phyloP scores from a whole-genome alignment of 1,140 invertebrate species.

The Batillaria attramentaria region DNA sequence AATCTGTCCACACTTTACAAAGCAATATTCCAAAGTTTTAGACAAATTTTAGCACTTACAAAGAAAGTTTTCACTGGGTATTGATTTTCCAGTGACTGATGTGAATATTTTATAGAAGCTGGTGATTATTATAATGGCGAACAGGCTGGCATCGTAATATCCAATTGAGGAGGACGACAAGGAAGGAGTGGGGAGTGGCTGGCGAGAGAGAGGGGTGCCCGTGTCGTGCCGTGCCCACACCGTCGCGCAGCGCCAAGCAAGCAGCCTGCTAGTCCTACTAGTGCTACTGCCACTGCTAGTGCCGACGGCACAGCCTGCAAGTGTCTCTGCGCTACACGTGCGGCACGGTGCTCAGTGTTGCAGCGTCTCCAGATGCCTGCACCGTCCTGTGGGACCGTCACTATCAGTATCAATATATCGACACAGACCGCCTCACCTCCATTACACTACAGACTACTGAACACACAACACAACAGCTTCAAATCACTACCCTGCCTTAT shows the following conservation, averaged over 20 bases:
- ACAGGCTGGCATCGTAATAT: constrained; percentile 20
- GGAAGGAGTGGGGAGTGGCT: constrained; percentile 23
- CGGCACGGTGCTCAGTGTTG: too few species aligned
- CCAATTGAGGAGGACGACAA: constrained; percentile 18
- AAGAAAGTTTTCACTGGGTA: constrained; percentile 27
- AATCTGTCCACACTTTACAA: too few species aligned
- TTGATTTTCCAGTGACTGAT: constrained; percentile 24
- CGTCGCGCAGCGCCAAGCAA: constrained; percentile 15
- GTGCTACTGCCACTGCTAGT: background rate
- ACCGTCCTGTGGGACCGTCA: too few species aligned
- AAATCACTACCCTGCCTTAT: too few species aligned
- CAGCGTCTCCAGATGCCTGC: too few species aligned
- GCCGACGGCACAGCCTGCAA: background rate
- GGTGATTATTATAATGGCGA: constrained; percentile 32
- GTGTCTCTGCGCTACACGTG: too few species aligned
- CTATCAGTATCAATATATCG: too few species aligned
- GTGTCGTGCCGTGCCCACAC: background rate
- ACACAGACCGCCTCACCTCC: too few species aligned
- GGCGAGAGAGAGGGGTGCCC: background rate
- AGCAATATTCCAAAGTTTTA: constrained; percentile 5
- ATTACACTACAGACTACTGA: too few species aligned
- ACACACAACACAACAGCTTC: too few species aligned
- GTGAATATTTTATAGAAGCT: constrained; percentile 35
- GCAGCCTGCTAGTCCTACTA: background rate
- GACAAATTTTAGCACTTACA: background rate